A percentile compares a stretch with the other conserved stretches of the same genome.
Conservation (phyloP, 1,140 invertebrate genomes). For the Drosophila sturtevanti region DNA sequence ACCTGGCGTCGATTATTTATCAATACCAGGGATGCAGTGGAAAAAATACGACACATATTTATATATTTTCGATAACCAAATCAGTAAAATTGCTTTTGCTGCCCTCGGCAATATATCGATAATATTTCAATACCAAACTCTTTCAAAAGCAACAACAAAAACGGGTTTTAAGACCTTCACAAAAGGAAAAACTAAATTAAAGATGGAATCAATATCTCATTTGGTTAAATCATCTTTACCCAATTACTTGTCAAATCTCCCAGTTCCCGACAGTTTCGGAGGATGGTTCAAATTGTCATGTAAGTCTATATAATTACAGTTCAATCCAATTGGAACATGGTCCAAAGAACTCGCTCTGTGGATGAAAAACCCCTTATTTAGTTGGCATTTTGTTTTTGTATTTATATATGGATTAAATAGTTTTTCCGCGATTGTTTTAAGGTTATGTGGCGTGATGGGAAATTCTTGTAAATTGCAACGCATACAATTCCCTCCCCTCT, state of each 20-base stretch:
- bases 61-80: too few relatives aligned
- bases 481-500: constrained; percentile 8
- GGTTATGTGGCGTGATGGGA: constrained; percentile 9
- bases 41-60: too few relatives aligned
- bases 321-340: constrained; percentile 39
- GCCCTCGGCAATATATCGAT: constrained; percentile 3
- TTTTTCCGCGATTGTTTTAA: neutral
- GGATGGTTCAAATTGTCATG: constrained; percentile 91
- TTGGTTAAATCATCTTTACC: constrained; percentile 89
- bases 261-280: constrained; percentile 89
- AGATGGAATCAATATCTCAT: constrained; percentile 88
- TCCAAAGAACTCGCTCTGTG: constrained; percentile 30
- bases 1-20: neutral
- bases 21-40: neutral
- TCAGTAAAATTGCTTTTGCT: neutral
- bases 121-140: constrained; percentile 10
- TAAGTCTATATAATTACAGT: constrained; percentile 80
- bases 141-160: constrained; percentile 39
- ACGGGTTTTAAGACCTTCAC: constrained; percentile 24
- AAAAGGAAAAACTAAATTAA: constrained; percentile 47
- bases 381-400: too few relatives aligned
- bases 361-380: neutral
- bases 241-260: constrained; percentile 89
- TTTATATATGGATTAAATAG: neutral
- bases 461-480: neutral